Conservation (phyloP, 2,888 invertebrate genomes). For the Cantharis lateralis region DNA sequence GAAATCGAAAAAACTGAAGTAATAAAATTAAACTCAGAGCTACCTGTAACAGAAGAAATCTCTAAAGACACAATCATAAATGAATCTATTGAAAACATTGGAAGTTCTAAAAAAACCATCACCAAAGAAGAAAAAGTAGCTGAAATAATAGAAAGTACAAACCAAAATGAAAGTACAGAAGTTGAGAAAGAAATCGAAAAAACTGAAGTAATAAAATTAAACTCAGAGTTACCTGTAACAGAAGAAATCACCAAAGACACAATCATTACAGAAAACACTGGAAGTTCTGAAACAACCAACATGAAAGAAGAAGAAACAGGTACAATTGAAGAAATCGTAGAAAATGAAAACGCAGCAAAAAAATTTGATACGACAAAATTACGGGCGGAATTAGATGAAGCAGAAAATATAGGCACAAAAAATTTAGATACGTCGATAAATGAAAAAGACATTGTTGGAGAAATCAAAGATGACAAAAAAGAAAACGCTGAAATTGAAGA, state of each 20-base stretch:
- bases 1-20: neutral
- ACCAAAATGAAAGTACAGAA: neutral
- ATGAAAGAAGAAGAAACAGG: neutral
- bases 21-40: neutral
- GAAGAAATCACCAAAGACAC: neutral
- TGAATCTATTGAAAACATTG: neutral
- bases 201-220: neutral
- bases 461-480: neutral
- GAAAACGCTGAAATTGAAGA: neutral
- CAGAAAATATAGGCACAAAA: neutral
- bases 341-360: neutral
- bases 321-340: neutral
- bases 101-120: neutral
- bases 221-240: neutral
- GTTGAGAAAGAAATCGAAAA: neutral
- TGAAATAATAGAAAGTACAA: no score
- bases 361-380: neutral
- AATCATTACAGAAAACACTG: neutral
- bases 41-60: neutral
- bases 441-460: neutral
- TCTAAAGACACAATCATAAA: neutral
- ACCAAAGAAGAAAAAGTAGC: no score
- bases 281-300: no score
- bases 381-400: slow-evolving; percentile 9
- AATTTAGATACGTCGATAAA: neutral